Evolutionary conservation across 1,140 invertebrate species (phyloP), one percentile per base, ranked within the genome.

Genomic region (Coenobita brevimanus): DNA sequence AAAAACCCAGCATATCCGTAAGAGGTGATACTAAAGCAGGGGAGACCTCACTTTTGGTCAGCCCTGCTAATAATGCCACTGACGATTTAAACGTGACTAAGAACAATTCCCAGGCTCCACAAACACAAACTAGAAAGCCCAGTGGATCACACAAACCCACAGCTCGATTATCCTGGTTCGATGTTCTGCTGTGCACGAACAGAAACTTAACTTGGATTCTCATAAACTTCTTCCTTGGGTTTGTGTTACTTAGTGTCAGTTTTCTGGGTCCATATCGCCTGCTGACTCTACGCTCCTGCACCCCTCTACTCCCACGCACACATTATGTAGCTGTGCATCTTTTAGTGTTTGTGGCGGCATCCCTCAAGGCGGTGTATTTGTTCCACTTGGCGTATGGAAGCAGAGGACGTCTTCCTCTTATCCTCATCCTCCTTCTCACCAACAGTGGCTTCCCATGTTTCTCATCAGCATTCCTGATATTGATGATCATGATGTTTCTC

Each of bases 401-500:
- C 27, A 62, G 67, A 30, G 84, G 54, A 6, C 60, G 75, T 24
- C 41, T 86, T 3, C 84, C 84, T 3, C 73, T 86, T 10, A 75
- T 86, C 15, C 76, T 86, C 10, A 27, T 86, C 13, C 75, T 86
- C 6, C 41, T 86, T 13, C 54, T 86, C 10, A 86, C 84, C 62
- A 86, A 86, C 33, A 86, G 73, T 50, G 73, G 84, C 38, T 54
- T 86, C 38, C 84, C 84, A 15, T 79, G 75, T 64, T 79, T 69
- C 60, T 69, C 60, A n/a, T 86, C 84, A 2, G 57, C 75, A 33
- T 86, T 79, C 62, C 60, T 86, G 71, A 67, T 86, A 17, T 46
- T 86, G 38, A 79, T 86, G 27, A 78, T 86, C 15, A 86, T 86
- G 84, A 86, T 80, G 84, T 86, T 86, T 79, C 75, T 86, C 13